Evolutionary conservation across 1,140 invertebrate genomes (phyloP).

Genomic region (Sesamia nonagrioides): DNA sequence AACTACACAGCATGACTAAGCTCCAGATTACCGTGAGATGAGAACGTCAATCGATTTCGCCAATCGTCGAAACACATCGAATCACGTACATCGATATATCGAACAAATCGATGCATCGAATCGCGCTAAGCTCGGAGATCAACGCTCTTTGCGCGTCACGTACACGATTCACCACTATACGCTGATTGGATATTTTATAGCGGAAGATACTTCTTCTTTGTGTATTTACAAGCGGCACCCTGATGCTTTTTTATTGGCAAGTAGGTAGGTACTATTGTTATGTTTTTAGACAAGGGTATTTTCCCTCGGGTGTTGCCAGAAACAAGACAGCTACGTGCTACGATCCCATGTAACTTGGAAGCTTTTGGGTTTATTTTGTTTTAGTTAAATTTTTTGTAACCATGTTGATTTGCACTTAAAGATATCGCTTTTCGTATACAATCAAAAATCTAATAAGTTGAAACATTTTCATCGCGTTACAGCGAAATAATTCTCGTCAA

Average conservation of each 20-base stretch:
- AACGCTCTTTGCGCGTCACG: constrained; percentile 51
- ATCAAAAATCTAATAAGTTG: background rate
- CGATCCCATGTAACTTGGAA: background rate
- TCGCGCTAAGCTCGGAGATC: constrained; percentile 58
- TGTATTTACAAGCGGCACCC: constrained; percentile 6
- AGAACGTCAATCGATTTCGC: constrained; percentile 29
- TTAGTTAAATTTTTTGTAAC: background rate
- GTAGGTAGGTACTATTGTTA: background rate
- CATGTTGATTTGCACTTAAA: background rate
- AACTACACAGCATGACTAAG: constrained; percentile 42
- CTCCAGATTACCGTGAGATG: constrained; percentile 49
- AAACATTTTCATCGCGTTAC: background rate
- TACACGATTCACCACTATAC: constrained; percentile 49
- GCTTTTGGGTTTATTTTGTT: background rate
- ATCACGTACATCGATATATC: constrained; percentile 44
- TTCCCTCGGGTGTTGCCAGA: background rate
- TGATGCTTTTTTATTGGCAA: background rate
- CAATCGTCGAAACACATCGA: constrained; percentile 21
- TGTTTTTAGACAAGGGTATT: constrained; percentile 11
- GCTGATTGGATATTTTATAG: constrained; percentile 60
- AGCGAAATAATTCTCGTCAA: too few species aligned
- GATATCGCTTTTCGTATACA: background rate
- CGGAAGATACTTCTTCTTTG: constrained; percentile 17
- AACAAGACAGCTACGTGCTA: background rate
- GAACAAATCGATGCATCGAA: constrained; percentile 53